phyloP scores from a whole-genome alignment of 1,140 invertebrate genomes.

The Schlechtendalia chinensis region DNA sequence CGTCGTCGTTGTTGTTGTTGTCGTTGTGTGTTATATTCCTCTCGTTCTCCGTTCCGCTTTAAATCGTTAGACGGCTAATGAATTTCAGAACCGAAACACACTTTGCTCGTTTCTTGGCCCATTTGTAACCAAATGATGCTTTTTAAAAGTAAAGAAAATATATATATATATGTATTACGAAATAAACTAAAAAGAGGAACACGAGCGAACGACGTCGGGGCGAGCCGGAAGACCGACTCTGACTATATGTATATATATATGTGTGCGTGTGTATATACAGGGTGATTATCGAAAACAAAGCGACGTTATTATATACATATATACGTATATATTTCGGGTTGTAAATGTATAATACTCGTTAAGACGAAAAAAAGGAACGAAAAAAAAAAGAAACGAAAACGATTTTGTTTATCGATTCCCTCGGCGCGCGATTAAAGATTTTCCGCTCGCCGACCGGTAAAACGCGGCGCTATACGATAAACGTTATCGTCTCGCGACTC shows the following conservation, averaged over 20 bases:
- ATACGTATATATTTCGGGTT: no score
- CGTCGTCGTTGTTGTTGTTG: no score
- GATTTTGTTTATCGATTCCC: no score
- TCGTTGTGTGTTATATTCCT: no score
- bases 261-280: background rate
- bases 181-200: background rate
- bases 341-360: no score
- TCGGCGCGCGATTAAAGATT: no score
- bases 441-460: no score
- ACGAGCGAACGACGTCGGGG: background rate
- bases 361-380: no score
- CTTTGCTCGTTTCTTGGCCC: constrained; percentile 44
- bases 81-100: constrained; percentile 44
- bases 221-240: background rate
- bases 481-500: no score
- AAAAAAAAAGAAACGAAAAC: no score
- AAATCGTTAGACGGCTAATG: constrained; percentile 48
- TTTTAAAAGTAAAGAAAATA: background rate
- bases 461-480: no score
- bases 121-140: constrained; percentile 49
- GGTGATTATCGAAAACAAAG: constrained; percentile 24
- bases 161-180: background rate
- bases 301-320: no score
- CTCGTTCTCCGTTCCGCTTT: constrained; percentile 15
- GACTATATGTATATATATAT: background rate